These are phyloP conservation scores for Todus mexicanus DNA, from an alignment of 2,797 vertebrate genomes.

Conservation along the genomic window DNA sequence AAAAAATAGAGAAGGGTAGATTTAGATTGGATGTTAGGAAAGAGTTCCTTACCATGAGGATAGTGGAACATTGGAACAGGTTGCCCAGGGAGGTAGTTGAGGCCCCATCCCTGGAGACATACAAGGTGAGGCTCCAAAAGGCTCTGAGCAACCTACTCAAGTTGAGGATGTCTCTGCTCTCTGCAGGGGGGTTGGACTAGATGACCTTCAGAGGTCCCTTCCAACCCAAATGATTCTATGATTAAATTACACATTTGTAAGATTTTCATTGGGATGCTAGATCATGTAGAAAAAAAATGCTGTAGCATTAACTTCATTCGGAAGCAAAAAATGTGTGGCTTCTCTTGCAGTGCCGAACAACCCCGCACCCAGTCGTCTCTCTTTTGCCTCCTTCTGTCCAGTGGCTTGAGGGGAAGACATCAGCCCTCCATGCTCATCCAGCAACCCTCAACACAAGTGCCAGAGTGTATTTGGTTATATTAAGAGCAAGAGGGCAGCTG, in stretches of 20 bases:
- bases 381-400: not conserved
- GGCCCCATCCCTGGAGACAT: no score
- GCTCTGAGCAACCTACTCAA: no score
- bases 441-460: not conserved
- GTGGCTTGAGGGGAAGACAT: not conserved
- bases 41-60: no score
- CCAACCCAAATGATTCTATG: no score
- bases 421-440: not conserved
- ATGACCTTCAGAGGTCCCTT: no score
- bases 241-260: not conserved
- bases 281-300: not conserved
- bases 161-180: no score
- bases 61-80: no score
- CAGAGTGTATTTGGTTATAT: not conserved
- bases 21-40: no score
- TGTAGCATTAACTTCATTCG: not conserved
- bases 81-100: no score
- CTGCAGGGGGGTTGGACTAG: no score
- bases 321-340: not conserved
- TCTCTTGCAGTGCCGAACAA: not conserved
- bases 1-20: no score
- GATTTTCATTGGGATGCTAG: not conserved
- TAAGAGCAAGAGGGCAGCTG: not conserved
- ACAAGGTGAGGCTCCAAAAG: no score
- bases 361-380: not conserved